A percentile compares a stretch with the other conserved stretches of the same genome.
phyloP scores from a whole-genome alignment of 2,113 vertebrate genomes.

The Herpetotheres cachinnans region DNA sequence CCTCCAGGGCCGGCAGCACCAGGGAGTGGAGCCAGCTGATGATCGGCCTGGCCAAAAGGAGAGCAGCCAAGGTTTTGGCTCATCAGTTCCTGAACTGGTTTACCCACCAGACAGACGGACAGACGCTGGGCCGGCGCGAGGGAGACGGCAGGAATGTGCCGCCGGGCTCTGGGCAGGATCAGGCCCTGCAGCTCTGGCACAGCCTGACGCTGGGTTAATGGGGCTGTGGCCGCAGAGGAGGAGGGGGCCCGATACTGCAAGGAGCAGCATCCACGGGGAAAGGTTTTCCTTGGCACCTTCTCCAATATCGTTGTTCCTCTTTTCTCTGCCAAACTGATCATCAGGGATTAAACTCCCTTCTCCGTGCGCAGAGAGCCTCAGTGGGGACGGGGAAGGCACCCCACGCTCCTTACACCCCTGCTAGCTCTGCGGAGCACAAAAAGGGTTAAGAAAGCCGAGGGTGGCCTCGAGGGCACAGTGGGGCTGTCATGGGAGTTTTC shows the following conservation, averaged over 20 bases:
- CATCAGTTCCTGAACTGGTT: constrained; percentile 35
- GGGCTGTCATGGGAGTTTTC: background rate
- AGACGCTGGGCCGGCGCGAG: background rate
- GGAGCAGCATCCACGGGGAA: background rate
- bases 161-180: background rate
- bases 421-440: background rate
- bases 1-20: background rate
- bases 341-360: background rate
- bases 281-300: background rate
- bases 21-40: fast-evolving
- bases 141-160: background rate
- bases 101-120: background rate
- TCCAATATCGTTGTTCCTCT: fast-evolving
- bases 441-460: background rate
- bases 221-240: background rate
- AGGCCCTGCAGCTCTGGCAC: background rate
- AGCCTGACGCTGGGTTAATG: background rate
- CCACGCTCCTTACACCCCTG: fast-evolving
- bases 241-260: background rate
- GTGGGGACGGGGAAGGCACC: background rate
- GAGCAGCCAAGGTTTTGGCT: background rate
- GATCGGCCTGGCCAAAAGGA: background rate
- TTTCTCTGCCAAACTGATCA: background rate
- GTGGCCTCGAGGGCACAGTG: background rate
- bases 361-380: fast-evolving